Evolutionary conservation across 2,113 vertebrate species (phyloP).

Genomic region (Zosterops borbonicus): DNA sequence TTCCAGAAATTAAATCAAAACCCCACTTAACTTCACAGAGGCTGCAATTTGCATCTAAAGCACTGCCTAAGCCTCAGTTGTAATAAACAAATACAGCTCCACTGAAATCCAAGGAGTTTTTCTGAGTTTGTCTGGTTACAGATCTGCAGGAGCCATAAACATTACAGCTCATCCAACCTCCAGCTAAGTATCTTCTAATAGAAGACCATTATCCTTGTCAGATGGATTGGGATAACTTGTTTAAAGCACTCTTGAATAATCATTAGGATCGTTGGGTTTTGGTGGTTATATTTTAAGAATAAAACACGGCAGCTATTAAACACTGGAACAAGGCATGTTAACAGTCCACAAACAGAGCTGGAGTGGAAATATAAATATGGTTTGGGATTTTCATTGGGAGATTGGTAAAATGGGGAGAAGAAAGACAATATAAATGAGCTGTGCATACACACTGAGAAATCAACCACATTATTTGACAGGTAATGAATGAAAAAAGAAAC

Average conservation of each 20-base stretch:
- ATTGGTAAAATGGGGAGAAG: not conserved
- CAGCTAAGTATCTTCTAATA: slow-evolving; percentile 15
- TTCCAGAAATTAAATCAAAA: slow-evolving; percentile 42
- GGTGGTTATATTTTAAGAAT: slow-evolving; percentile 15
- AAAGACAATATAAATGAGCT: not conserved
- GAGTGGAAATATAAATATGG: not conserved
- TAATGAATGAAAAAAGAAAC: not conserved
- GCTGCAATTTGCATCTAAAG: slow-evolving; percentile 27
- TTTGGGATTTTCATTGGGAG: not conserved
- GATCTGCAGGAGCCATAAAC: slow-evolving; percentile 6
- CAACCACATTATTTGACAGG: not conserved
- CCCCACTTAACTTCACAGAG: slow-evolving; percentile 12
- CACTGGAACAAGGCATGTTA: not conserved
- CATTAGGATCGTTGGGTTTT: not conserved
- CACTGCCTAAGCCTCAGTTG: not conserved
- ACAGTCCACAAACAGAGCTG: slow-evolving; percentile 15
- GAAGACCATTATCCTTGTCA: slow-evolving; percentile 20
- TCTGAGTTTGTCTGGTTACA: not conserved
- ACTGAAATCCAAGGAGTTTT: not conserved
- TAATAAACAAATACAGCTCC: slow-evolving; percentile 16
- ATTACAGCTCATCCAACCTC: slow-evolving; percentile 5
- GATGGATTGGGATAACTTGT: slow-evolving; percentile 24
- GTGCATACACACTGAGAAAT: not conserved
- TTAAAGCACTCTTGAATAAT: slow-evolving; percentile 30
- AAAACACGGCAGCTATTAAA: slow-evolving; percentile 19